phyloP scores from a whole-genome alignment of 2,113 vertebrate species.

The Cacatua alba region DNA sequence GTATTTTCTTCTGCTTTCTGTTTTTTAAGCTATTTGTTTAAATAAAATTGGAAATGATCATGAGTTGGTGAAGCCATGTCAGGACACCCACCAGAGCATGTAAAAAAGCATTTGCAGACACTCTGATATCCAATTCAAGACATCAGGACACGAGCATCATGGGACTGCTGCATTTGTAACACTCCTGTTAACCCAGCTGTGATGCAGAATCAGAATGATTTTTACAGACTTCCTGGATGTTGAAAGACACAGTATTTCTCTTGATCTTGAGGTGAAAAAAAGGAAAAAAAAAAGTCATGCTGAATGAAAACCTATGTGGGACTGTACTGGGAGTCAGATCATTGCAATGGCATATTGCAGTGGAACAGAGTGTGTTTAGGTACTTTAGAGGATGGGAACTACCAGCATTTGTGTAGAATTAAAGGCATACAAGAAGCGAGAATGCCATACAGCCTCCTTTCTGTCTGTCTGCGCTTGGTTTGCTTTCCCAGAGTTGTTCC shows the following conservation, averaged over 20 bases:
- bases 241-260: not conserved
- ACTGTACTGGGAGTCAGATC: not conserved
- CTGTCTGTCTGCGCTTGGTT: not conserved
- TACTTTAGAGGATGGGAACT: not conserved
- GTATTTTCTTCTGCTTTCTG: not conserved
- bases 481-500: not conserved
- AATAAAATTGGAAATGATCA: not conserved
- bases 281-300: not conserved
- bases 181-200: not conserved
- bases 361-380: not conserved
- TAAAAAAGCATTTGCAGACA: not conserved
- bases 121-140: not conserved
- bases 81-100: not conserved
- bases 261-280: rapidly evolving
- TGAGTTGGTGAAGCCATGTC: not conserved
- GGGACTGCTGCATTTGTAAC: not conserved
- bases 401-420: not conserved
- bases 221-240: not conserved
- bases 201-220: not conserved
- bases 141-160: not conserved
- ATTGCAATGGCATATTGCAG: not conserved
- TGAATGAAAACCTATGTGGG: not conserved
- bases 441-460: not conserved
- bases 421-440: not conserved
- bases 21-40: not conserved